Evolutionary conservation across 2,888 invertebrate genomes (phyloP), one percentile per base, ranked within the genome.

Genomic region (Rosalia funebris): DNA sequence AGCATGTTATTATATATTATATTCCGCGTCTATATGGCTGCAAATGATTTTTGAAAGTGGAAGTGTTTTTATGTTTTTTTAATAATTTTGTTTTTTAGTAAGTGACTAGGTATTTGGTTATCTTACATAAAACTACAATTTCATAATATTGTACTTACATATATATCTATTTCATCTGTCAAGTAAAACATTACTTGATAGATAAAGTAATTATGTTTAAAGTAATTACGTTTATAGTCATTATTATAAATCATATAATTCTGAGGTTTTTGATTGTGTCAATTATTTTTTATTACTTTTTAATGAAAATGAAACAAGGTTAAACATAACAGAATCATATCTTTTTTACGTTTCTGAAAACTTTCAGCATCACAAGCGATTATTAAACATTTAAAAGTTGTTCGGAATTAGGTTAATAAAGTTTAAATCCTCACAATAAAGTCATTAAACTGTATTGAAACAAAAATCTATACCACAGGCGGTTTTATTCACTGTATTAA

Each of bases 351-450:
- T 25, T 25, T 25, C 7, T 25, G 4, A 25, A 25, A 25, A 25
- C 25, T 25, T 25, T 25, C 25, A 25, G 3, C 25, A 25, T 5
- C 25, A 25, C 4, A 3, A 7, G 7, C 25, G 25, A 7, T 41
- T 41, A 41, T 11, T 17, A 17, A 17, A 41, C n/a, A n/a, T 17
- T 41, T 17, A 16, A 41, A 41, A 41, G 17, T 17, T 41, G 41
- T 10, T 41, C 41, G 15, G 17, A 17, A 17, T 41, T 11, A 17
- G 17, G 7, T 41, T 41, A 41, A 41, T 41, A 16, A 41, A 1
- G n/a, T 19, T 17, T n/a, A 37, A 5, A 41, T 41, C 41, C 41
- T 41, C n/a, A 15, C 17, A 17, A n/a, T 41, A 25, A 25, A 5
- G 41, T 41, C 17, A 16, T 41, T 41, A 41, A 41, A 41, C 1